A percentile compares a stretch with the other conserved stretches of the same genome.
Conservation (phyloP, 2,888 invertebrate genomes). For the Pyralis farinalis region DNA sequence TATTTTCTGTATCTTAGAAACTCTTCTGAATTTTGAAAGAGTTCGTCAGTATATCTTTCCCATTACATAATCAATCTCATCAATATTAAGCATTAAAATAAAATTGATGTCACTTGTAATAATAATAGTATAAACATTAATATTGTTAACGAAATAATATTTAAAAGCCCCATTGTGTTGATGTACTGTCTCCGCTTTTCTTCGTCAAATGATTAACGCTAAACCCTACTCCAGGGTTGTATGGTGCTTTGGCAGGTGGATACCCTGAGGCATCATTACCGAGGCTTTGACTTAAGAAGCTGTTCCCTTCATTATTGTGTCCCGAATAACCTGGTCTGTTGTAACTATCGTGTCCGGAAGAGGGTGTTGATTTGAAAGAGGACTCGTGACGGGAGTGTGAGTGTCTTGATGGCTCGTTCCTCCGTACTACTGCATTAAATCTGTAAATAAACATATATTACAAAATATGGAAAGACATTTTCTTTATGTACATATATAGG, state of each 20-base stretch:
- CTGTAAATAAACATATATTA: no score
- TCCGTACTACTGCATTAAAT: constrained; percentile 60
- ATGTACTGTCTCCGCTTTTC: constrained; percentile 13
- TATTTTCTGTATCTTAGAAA: no score
- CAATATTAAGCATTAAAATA: constrained; percentile 8
- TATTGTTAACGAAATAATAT: no score
- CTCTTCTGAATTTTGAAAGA: no score
- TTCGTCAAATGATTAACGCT: constrained; percentile 41
- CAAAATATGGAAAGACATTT: no score
- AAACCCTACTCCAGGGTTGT: constrained; percentile 39
- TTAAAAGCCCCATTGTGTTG: constrained; percentile 7
- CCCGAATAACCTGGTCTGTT: constrained; percentile 1
- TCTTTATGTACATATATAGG: no score
- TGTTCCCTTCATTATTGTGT: neutral
- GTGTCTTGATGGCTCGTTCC: constrained; percentile 45
- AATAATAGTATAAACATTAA: no score
- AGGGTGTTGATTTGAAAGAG: constrained; percentile 28
- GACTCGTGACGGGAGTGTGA: constrained; percentile 30
- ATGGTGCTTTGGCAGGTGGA: constrained; percentile 19
- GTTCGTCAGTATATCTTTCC: no score
- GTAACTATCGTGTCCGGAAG: constrained; percentile 22
- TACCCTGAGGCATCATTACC: constrained; percentile 22
- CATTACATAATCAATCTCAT: no score
- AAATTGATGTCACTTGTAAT: neutral
- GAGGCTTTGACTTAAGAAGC: constrained; percentile 12